These are phyloP conservation scores for Oncorhynchus keta DNA, from an alignment of 2,113 vertebrate genomes.

Conservation along the genomic window DNA sequence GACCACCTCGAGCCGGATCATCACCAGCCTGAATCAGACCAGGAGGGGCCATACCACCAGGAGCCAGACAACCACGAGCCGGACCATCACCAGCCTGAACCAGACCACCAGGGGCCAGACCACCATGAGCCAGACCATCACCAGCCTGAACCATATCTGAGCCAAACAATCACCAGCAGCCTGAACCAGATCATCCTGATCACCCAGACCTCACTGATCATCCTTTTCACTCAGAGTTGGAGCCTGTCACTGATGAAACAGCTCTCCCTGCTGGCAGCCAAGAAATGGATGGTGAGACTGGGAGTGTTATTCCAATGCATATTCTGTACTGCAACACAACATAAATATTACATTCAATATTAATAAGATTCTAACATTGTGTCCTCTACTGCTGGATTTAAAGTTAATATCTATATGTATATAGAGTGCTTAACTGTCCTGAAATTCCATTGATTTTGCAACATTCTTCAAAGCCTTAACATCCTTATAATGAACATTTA, in stretches of 20 bases:
- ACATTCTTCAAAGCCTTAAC: too few relatives aligned
- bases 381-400: too few relatives aligned
- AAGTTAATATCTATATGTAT: too few relatives aligned
- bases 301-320: not conserved
- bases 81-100: conserved; percentile 7
- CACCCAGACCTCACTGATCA: not conserved
- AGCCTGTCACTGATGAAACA: conserved; percentile 62
- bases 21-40: too few relatives aligned
- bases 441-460: too few relatives aligned
- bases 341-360: not conserved
- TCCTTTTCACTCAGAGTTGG: not conserved
- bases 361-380: not conserved
- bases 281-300: conserved; percentile 69
- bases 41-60: too few relatives aligned
- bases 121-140: too few relatives aligned
- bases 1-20: too few relatives aligned
- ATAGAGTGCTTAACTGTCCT: too few relatives aligned
- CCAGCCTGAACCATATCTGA: conserved; percentile 40
- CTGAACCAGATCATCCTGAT: conserved; percentile 57
- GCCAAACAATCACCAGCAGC: conserved; percentile 58
- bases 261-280: conserved; percentile 63
- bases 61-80: not conserved
- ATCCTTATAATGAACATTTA: too few relatives aligned
- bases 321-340: not conserved
- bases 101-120: conserved; percentile 35